These are phyloP conservation scores for Corvus cornix DNA, from an alignment of 2,113 vertebrate genomes.

Conservation along the genomic window DNA sequence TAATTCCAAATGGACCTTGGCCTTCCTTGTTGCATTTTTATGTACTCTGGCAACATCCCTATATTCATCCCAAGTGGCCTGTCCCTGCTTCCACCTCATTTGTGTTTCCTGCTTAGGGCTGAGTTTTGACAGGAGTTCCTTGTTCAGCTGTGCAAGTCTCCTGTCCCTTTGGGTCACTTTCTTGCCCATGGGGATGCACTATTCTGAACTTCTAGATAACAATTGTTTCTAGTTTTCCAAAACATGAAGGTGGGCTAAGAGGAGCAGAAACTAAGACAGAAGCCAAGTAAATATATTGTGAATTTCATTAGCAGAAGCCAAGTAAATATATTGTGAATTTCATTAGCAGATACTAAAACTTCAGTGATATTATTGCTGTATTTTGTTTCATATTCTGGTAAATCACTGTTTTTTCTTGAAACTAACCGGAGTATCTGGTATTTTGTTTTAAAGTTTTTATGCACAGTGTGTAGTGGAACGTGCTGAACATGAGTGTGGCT, in stretches of 20 bases:
- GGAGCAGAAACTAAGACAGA: background rate
- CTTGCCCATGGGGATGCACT: background rate
- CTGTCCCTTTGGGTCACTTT: background rate
- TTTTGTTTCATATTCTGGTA: background rate
- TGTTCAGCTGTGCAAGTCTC: background rate
- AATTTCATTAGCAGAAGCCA: background rate
- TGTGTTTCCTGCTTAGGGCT: background rate
- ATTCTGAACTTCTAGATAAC: background rate
- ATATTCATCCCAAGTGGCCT: background rate
- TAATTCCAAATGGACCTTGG: background rate
- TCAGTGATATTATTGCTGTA: background rate
- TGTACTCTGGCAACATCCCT: background rate
- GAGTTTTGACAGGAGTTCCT: background rate
- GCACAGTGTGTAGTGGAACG: background rate
- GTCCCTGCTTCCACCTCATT: background rate
- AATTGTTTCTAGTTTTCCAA: background rate
- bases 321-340: background rate
- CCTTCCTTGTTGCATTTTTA: background rate
- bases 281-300: background rate
- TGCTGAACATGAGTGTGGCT: background rate
- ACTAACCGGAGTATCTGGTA: background rate
- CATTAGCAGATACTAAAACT: background rate
- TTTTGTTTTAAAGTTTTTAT: background rate
- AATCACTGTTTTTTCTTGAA: background rate
- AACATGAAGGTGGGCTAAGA: background rate